A percentile compares a stretch with the other conserved stretches of the same genome.
phyloP scores from a whole-genome alignment of 2,797 vertebrate species.

The Enteromius mattozi region DNA sequence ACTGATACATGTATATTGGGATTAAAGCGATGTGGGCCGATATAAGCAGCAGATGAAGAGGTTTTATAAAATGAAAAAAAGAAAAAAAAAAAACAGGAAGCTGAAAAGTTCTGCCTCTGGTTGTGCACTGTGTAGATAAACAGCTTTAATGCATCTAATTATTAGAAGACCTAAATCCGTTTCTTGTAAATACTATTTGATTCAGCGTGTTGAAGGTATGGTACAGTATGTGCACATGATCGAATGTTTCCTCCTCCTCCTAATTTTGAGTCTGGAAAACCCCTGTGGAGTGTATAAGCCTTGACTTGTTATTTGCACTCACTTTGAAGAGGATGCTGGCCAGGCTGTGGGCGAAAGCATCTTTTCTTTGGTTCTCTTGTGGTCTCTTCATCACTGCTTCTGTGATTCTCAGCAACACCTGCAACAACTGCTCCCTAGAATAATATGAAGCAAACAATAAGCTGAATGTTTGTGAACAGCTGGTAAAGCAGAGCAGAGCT shows the following conservation, averaged over 20 bases:
- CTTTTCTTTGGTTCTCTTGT: constrained; percentile 89
- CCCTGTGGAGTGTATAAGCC: background rate
- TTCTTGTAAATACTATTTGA: background rate
- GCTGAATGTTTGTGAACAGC: background rate
- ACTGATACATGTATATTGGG: background rate
- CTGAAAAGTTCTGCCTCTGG: background rate
- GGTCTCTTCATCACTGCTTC: constrained; percentile 96
- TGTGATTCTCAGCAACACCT: constrained; percentile 94
- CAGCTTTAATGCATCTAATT: background rate
- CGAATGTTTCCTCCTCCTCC: background rate
- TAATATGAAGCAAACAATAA: background rate
- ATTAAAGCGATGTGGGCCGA: background rate
- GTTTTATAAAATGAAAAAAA: background rate
- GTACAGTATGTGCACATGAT: background rate
- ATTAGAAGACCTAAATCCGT: background rate
- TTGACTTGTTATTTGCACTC: constrained; percentile 62
- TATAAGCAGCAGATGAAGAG: background rate
- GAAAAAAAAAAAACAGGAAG: background rate
- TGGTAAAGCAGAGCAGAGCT: background rate
- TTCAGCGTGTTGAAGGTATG: background rate
- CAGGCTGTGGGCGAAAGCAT: constrained; percentile 91
- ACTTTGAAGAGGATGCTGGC: constrained; percentile 94
- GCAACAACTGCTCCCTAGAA: constrained; percentile 96
- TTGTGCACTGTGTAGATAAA: background rate
- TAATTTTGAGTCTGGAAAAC: background rate